Percentiles rank a stretch among this genome's conserved stretches.
Conservation (phyloP, 2,888 invertebrate species). For the Luffia ferchaultella region DNA sequence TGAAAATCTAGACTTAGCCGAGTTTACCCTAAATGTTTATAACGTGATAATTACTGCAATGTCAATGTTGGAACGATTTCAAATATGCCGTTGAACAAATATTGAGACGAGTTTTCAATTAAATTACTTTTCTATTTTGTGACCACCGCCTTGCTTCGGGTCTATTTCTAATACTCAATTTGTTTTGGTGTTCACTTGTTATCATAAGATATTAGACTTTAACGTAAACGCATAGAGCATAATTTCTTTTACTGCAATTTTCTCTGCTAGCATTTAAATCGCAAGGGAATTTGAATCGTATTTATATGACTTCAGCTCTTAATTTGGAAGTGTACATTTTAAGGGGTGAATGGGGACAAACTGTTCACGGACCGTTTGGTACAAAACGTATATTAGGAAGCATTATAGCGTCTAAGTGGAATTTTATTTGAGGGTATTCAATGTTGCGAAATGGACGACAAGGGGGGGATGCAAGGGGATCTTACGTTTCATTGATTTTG, state of each 20-base stretch:
- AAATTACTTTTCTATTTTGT: neutral
- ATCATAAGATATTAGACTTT: neutral
- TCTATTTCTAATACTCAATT: neutral
- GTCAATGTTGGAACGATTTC: neutral
- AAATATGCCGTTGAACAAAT: neutral
- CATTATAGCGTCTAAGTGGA: neutral
- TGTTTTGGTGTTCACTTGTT: no score
- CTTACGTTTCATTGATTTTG: neutral
- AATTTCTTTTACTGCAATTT: neutral
- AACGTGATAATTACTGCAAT: no score
- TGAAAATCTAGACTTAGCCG: no score
- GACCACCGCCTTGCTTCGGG: neutral
- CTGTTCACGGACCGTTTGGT: slow-evolving; percentile 23
- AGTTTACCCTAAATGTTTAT: no score
- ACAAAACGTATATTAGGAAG: slow-evolving; percentile 24
- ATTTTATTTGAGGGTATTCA: neutral
- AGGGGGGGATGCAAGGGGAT: neutral
- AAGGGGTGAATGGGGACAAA: neutral
- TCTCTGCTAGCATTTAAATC: neutral
- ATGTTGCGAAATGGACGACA: neutral
- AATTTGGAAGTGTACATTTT: neutral
- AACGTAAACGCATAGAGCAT: neutral
- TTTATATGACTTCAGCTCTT: neutral
- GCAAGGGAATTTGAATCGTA: neutral
- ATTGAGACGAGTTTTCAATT: neutral